Evolutionary conservation across 1,140 invertebrate genomes (phyloP).

Genomic region (Copidosoma floridanum): DNA sequence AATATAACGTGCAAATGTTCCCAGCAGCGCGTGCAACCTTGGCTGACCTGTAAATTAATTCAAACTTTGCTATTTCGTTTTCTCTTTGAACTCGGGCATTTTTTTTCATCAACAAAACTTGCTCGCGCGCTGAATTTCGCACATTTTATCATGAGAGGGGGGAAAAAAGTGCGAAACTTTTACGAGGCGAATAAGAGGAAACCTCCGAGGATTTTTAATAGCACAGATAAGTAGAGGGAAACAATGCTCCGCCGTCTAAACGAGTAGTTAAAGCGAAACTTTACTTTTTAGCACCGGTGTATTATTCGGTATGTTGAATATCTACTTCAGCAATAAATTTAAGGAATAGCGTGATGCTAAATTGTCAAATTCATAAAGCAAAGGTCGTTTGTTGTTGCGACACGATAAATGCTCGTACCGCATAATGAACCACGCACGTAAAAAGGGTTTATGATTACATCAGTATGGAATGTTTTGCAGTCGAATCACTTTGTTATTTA

Average conservation of each 20-base stretch:
- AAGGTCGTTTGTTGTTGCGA: too few species aligned
- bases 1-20: too few species aligned
- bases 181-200: background rate
- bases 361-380: too few species aligned
- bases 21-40: too few species aligned
- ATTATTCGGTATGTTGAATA: background rate
- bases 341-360: too few species aligned
- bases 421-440: too few species aligned
- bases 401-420: too few species aligned
- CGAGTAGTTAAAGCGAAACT: background rate
- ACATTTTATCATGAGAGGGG: background rate
- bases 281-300: background rate
- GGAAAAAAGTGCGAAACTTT: background rate
- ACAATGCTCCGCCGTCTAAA: background rate
- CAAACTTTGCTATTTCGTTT: too few species aligned
- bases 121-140: background rate
- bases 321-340: background rate
- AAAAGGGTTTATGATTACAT: too few species aligned
- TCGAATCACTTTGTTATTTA: too few species aligned
- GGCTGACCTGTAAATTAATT: too few species aligned
- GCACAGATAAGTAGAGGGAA: background rate
- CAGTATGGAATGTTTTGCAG: too few species aligned
- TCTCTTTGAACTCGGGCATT: background rate
- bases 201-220: constrained; percentile 2
- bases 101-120: background rate